A percentile compares a stretch with the other conserved stretches of the same genome.
phyloP scores from a whole-genome alignment of 2,888 invertebrate species.

The Phytoseiulus persimilis region DNA sequence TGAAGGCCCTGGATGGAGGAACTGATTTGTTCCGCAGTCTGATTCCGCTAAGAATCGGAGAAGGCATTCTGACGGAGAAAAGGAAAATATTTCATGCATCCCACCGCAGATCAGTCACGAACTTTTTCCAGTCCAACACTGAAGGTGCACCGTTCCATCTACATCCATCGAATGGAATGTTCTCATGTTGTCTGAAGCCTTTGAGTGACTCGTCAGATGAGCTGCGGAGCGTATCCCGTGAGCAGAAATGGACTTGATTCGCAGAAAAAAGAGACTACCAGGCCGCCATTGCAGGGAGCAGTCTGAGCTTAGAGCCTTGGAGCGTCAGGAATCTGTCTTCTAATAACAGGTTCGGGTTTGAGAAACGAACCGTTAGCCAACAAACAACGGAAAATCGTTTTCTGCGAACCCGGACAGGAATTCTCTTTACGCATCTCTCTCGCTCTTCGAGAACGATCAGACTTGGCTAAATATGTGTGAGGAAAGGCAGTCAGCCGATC shows the following conservation, averaged over 20 bases:
- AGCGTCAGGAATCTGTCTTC: too few species aligned
- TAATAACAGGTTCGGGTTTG: too few species aligned
- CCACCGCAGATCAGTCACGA: neutral
- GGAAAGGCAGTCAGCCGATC: neutral
- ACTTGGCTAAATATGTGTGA: neutral
- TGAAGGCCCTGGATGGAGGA: too few species aligned
- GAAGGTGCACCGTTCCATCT: neutral
- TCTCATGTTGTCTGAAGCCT: neutral
- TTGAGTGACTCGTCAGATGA: neutral
- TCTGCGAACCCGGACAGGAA: neutral
- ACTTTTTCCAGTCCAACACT: neutral
- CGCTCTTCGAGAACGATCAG: neutral
- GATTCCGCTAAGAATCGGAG: neutral
- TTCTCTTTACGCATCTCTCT: neutral
- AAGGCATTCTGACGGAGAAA: neutral
- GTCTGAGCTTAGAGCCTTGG: too few species aligned
- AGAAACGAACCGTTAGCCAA: neutral
- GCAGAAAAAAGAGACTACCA: too few species aligned
- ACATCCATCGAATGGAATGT: neutral
- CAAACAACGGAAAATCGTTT: neutral
- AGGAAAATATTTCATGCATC: neutral
- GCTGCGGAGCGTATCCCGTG: neutral
- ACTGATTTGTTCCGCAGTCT: neutral
- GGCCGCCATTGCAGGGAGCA: too few species aligned
- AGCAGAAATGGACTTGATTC: neutral